Evolutionary conservation across 2,797 vertebrate species (phyloP), one percentile per base, ranked within the genome.

Genomic region (Spinus pinus): DNA sequence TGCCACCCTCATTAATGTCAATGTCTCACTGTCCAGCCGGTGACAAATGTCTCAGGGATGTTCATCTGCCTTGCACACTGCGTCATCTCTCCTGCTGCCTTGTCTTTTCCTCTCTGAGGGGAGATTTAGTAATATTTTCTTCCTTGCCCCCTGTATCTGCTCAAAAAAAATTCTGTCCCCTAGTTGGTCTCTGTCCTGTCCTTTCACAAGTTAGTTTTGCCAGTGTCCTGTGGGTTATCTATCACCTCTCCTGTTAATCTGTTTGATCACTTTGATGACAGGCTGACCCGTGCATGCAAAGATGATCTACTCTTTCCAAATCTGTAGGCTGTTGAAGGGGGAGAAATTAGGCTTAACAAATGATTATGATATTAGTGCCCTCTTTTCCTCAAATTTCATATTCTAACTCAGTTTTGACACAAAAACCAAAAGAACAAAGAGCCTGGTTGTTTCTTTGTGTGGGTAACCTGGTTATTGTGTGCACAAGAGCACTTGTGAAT

Each of bases 1-100:
- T 95, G 85, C 94, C 96, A 93, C 30, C 30, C 79, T 96, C 94
- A 90, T 97, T 96, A 96, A 91, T 75, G 92, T 93, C 96, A 92
- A 13, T 49, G 69, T 79, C 58, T 92, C 7, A 10, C 79, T 3
- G 3, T 57, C 84, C 83, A 79, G 11, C 80, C 62, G 25, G 73
- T 90, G 96, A 92, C 84, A 93, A 95, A 93, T 81, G 73, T 91
- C 84, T 90, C 66, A 15, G 56, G 46, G 53, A 90, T 0, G 2
- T 88, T 93, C 81, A 60, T 92, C 81, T 71, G 73, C 92, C 35
- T 74, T 81, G n/a, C 78, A 72, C n/a, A 9, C 50, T 88, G 73
- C 9, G 1, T 60, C 54, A 14, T 85, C 86, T 83, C 75, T 91
- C 57, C 28, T 1, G 5, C 37, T 86, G 23, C 16, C 51, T 24